phyloP scores from a whole-genome alignment of 2,113 vertebrate species.

The Centropristis striata region DNA sequence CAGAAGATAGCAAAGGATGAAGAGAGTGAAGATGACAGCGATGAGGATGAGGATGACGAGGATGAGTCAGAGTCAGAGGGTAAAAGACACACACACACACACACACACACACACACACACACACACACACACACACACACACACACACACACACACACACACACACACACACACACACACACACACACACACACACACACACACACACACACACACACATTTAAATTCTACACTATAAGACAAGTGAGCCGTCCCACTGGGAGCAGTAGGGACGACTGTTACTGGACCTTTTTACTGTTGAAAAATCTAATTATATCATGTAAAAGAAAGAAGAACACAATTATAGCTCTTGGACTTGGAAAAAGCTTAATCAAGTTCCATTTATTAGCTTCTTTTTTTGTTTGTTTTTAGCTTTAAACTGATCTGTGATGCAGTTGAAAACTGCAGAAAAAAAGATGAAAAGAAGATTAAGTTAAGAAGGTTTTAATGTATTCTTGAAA shows the following conservation, averaged over 20 bases:
- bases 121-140: neutral
- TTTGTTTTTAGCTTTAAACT: too few relatives aligned
- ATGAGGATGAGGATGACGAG: slow-evolving; percentile 90
- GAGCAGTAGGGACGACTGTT: neutral
- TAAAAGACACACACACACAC: slow-evolving; percentile 65
- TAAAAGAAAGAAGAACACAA: neutral
- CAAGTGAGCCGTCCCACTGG: fast-evolving
- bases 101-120: neutral
- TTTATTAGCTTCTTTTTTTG: too few relatives aligned
- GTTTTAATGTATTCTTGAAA: too few relatives aligned
- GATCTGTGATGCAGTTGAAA: too few relatives aligned
- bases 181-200: neutral
- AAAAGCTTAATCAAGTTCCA: too few relatives aligned
- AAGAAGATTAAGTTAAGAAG: too few relatives aligned
- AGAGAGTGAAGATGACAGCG: slow-evolving; percentile 95
- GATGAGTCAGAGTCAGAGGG: slow-evolving; percentile 91
- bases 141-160: neutral
- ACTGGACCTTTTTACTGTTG: too few relatives aligned
- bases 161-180: neutral
- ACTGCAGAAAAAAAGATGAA: too few relatives aligned
- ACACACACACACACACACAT: neutral
- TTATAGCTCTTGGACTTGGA: too few relatives aligned
- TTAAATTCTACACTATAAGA: neutral
- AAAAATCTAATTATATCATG: neutral
- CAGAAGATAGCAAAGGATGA: slow-evolving; percentile 98